Conservation (phyloP, 2,888 invertebrate species). For the Cosmorhoe ocellata region DNA sequence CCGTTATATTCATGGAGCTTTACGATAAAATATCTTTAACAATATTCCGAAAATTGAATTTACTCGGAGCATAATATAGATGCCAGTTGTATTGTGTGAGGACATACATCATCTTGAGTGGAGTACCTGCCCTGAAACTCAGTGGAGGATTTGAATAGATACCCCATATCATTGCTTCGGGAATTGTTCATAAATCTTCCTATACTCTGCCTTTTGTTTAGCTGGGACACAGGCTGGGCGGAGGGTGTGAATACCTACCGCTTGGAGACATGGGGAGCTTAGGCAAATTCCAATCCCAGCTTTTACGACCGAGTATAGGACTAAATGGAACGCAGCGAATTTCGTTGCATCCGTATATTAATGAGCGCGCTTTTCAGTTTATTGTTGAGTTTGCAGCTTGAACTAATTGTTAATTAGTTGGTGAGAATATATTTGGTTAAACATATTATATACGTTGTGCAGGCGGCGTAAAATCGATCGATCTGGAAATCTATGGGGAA, state of each 20-base stretch:
- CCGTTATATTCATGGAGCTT: constrained; percentile 19
- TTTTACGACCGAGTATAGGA: constrained; percentile 47
- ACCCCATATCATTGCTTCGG: constrained; percentile 75
- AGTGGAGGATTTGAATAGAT: constrained; percentile 69
- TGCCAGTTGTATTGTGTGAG: constrained; percentile 53
- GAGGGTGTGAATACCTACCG: constrained; percentile 37
- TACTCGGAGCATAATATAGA: constrained; percentile 38
- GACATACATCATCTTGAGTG: constrained; percentile 61
- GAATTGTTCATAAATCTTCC: constrained; percentile 78
- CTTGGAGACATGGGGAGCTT: constrained; percentile 40
- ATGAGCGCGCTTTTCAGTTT: constrained; percentile 45
- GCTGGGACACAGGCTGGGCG: constrained; percentile 41
- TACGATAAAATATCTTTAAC: constrained; percentile 27
- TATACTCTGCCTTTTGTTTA: constrained; percentile 73
- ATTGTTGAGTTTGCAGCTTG: constrained; percentile 32
- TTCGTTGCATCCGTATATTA: constrained; percentile 35
- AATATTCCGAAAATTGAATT: constrained; percentile 50
- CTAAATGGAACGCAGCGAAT: constrained; percentile 29
- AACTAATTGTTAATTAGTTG: constrained; percentile 31
- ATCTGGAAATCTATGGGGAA: too few relatives aligned
- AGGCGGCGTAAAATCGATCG: too few relatives aligned
- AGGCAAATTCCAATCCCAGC: constrained; percentile 55
- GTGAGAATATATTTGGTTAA: neutral
- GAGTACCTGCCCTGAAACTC: constrained; percentile 63
- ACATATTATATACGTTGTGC: neutral